phyloP scores from a whole-genome alignment of 2,113 vertebrate species.

The Oncorhynchus clarkii region DNA sequence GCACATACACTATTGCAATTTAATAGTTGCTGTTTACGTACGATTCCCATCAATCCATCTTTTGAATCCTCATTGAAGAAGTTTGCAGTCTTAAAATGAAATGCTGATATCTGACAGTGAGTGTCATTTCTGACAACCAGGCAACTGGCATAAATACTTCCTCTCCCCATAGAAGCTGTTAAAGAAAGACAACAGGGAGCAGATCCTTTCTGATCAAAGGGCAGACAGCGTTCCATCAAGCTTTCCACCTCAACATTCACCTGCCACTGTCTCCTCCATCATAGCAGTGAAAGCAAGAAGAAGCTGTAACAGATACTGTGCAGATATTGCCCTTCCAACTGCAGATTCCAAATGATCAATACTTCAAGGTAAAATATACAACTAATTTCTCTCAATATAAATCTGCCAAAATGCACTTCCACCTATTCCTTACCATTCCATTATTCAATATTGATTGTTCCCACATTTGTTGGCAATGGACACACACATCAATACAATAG shows the following conservation, averaged over 20 bases:
- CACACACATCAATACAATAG: too few species aligned
- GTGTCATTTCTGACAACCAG: conserved; percentile 19
- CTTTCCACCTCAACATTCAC: conserved; percentile 61
- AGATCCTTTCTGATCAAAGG: conserved; percentile 75
- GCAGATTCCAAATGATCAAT: neutral
- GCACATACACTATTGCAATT: too few species aligned
- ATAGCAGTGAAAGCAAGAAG: neutral
- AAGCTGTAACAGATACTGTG: neutral
- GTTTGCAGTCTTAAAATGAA: conserved; percentile 3
- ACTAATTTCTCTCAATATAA: neutral
- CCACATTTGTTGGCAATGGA: too few species aligned
- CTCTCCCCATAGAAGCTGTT: conserved; percentile 2
- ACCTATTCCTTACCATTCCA: neutral
- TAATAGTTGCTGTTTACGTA: neutral
- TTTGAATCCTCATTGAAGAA: neutral
- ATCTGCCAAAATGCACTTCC: neutral
- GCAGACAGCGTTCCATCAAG: conserved; percentile 62
- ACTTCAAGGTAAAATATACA: neutral
- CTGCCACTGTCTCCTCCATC: conserved; percentile 9
- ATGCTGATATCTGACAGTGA: conserved; percentile 3
- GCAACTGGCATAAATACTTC: conserved; percentile 5
- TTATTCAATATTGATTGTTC: neutral
- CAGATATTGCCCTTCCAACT: neutral
- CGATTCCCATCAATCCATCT: neutral
- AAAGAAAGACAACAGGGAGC: conserved; percentile 33